These are phyloP conservation scores for Ascidia mentula DNA, from an alignment of 23 tunicate species.

Conservation along the genomic window DNA sequence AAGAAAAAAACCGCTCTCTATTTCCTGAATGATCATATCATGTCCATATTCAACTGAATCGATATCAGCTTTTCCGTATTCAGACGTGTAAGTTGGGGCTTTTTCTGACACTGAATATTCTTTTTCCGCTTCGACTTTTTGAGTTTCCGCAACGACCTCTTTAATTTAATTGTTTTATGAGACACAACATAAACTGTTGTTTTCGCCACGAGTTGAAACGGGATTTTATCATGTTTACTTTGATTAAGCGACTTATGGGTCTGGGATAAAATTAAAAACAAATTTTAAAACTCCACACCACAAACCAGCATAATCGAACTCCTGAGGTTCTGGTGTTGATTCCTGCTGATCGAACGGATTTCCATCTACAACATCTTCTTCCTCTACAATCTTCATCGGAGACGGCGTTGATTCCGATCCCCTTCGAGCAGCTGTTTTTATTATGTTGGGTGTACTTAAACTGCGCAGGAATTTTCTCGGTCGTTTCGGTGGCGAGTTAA, in stretches of 20 bases:
- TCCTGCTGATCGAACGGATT: background rate
- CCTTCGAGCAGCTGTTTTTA: background rate
- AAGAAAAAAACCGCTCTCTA: constrained; percentile 65
- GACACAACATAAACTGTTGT: background rate
- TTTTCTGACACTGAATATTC: background rate
- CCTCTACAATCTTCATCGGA: background rate
- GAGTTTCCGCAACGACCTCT: background rate
- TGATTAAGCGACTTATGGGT: too few species aligned
- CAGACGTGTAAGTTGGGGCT: background rate
- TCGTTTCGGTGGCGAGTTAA: background rate
- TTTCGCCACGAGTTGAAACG: background rate
- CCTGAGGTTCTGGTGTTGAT: background rate
- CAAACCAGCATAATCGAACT: background rate
- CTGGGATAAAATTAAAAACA: background rate
- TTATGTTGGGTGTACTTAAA: background rate
- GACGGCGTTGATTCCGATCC: background rate
- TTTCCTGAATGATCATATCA: constrained; percentile 77
- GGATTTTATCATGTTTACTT: too few species aligned
- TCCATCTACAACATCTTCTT: background rate
- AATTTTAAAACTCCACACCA: background rate
- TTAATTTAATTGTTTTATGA: background rate
- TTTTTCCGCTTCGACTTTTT: background rate
- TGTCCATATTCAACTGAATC: constrained; percentile 54
- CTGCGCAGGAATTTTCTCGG: background rate
- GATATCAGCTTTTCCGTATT: constrained; percentile 71